Percentiles rank a stretch among this genome's conserved stretches.
Conservation (phyloP, 2,113 vertebrate species). For the Arothron firmamentum region DNA sequence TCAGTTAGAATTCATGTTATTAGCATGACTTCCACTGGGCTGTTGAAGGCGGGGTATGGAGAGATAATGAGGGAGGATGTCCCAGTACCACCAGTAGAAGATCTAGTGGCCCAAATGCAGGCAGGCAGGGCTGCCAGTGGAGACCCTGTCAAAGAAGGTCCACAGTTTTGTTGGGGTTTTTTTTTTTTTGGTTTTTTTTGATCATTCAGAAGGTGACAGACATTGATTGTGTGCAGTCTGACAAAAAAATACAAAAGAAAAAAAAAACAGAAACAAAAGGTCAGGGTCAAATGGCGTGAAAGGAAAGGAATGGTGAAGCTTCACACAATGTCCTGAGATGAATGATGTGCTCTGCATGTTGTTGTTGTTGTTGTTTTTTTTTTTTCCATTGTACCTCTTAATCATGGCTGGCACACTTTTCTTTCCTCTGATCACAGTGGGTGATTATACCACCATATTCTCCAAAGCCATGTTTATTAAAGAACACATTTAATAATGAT, state of each 20-base stretch:
- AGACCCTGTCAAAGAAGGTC: conserved; percentile 50
- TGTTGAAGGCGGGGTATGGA: conserved; percentile 27
- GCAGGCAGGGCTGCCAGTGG: conserved; percentile 64
- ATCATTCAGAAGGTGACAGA: conserved; percentile 64
- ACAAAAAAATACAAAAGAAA: conserved; percentile 54
- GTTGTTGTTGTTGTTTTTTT: too few species aligned
- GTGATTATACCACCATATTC: conserved; percentile 29
- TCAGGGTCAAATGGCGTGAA: conserved; percentile 71
- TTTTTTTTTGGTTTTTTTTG: background rate
- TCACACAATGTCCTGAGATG: conserved; percentile 43
- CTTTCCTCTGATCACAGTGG: conserved; percentile 41
- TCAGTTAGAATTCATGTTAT: conserved; percentile 59
- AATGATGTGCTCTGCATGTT: conserved; percentile 36
- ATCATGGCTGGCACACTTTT: conserved; percentile 36
- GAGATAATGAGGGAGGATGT: conserved; percentile 67
- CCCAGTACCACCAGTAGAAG: conserved; percentile 40
- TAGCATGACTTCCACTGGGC: conserved; percentile 58
- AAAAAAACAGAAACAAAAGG: conserved; percentile 64
- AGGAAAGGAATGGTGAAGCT: conserved; percentile 51
- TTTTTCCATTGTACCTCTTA: conserved; percentile 36
- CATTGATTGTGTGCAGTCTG: conserved; percentile 69
- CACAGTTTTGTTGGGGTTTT: conserved; percentile 50
- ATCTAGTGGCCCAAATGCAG: conserved; percentile 62
- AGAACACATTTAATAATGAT: conserved; percentile 38
- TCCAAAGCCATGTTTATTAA: conserved; percentile 38